phyloP scores from a whole-genome alignment of 2,888 invertebrate genomes.

The Leucophenga maculata region DNA sequence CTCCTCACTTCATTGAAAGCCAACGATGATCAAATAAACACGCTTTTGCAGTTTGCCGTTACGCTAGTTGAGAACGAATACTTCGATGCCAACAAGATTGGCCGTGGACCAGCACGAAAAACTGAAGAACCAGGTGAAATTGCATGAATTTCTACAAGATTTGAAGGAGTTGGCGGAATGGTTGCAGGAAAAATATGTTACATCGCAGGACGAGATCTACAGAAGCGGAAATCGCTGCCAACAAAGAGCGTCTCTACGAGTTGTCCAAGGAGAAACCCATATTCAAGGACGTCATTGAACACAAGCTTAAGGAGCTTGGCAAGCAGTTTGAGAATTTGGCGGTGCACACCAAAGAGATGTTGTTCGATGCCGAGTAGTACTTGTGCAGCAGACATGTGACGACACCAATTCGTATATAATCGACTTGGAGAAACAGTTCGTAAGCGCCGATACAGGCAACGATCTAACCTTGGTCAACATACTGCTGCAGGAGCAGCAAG shows the following conservation, averaged over 20 bases:
- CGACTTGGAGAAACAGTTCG: conserved; percentile 97
- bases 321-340: conserved; percentile 95
- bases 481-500: conserved; percentile 99
- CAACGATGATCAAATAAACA: conserved; percentile 99
- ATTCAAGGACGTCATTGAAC: conserved; percentile 90
- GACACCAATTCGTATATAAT: conserved; percentile 99
- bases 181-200: conserved; percentile 99
- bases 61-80: conserved; percentile 93
- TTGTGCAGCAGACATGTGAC: conserved; percentile 98
- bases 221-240: conserved; percentile 98
- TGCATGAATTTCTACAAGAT: conserved; percentile 96
- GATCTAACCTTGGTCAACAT: conserved; percentile 99
- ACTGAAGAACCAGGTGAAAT: conserved; percentile 92
- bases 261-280: conserved; percentile 96
- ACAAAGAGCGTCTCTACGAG: conserved; percentile 90
- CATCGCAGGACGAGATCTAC: conserved; percentile 99
- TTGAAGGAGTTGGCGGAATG: conserved; percentile 98
- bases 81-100: conserved; percentile 96
- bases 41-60: conserved; percentile 94
- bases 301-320: conserved; percentile 89
- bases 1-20: conserved; percentile 99
- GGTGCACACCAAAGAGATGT: conserved; percentile 90
- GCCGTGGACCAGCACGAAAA: conserved; percentile 92
- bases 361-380: conserved; percentile 96
- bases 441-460: conserved; percentile 92